Percentiles rank a stretch among this genome's conserved stretches.
These are phyloP conservation scores for Bostrychus sinensis DNA, from an alignment of 2,113 vertebrate species.

Conservation along the genomic window DNA sequence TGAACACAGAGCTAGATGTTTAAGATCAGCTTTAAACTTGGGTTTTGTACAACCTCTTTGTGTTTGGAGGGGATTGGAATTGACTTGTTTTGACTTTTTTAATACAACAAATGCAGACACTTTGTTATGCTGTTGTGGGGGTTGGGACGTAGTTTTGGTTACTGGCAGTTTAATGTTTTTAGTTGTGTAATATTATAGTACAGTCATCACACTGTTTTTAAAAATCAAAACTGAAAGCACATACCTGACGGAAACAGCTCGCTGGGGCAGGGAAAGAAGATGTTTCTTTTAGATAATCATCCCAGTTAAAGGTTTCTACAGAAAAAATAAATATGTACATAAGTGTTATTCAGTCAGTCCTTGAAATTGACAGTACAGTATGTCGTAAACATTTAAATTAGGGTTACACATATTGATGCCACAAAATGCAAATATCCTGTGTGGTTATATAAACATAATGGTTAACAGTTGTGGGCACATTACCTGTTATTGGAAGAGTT, in stretches of 20 bases:
- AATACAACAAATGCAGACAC: no score
- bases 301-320: conserved; percentile 90
- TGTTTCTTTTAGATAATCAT: conserved; percentile 91
- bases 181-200: neutral
- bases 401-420: no score
- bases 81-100: no score
- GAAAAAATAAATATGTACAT: conserved; percentile 38
- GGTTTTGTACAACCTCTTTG: no score
- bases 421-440: neutral
- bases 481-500: conserved; percentile 67
- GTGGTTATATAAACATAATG: no score
- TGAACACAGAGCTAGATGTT: no score
- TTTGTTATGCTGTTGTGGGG: no score
- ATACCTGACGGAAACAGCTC: conserved; percentile 93
- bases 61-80: no score
- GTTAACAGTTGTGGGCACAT: conserved; percentile 36
- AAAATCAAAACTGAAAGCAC: neutral
- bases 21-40: no score
- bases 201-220: neutral
- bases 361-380: neutral
- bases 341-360: neutral
- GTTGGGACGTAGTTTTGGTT: no score
- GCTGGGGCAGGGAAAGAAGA: conserved; percentile 85
- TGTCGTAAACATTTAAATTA: neutral
- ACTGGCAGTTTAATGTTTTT: neutral